Conservation (phyloP, 1,140 invertebrate species). For the Ephestia elutella region DNA sequence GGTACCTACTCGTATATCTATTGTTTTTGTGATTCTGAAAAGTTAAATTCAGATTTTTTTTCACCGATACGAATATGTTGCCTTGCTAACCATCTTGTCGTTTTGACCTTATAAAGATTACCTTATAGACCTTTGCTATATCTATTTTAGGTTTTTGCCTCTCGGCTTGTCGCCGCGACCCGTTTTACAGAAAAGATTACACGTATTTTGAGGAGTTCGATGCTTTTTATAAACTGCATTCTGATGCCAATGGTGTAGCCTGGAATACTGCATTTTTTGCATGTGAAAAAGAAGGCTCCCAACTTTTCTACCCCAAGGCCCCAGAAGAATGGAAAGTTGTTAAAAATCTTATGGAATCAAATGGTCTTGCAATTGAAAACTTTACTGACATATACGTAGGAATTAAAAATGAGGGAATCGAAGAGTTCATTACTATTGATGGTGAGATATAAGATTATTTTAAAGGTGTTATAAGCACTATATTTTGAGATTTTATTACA, state of each 20-base stretch:
- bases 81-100: too few relatives aligned
- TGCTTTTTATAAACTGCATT: slow-evolving; percentile 33
- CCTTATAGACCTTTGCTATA: not conserved
- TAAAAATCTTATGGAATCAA: slow-evolving; percentile 16
- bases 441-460: slow-evolving; percentile 23
- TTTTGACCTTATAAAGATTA: too few relatives aligned
- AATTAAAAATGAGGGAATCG: slow-evolving; percentile 20
- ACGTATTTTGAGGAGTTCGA: slow-evolving; percentile 26
- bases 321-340: slow-evolving; percentile 21
- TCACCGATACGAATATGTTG: too few relatives aligned
- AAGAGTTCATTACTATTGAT: slow-evolving; percentile 28
- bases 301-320: slow-evolving; percentile 23
- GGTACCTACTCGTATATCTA: too few relatives aligned
- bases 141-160: not conserved
- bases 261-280: slow-evolving; percentile 23
- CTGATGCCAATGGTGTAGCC: not conserved
- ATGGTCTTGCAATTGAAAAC: slow-evolving; percentile 8
- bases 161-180: slow-evolving; percentile 7
- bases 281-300: slow-evolving; percentile 25
- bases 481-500: too few relatives aligned
- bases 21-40: too few relatives aligned
- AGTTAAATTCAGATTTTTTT: too few relatives aligned
- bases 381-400: slow-evolving; percentile 25
- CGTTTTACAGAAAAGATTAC: slow-evolving; percentile 31
- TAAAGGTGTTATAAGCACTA: too few relatives aligned